Evolutionary conservation across 2,888 invertebrate species (phyloP).

Genomic region (Acleris sparsana): DNA sequence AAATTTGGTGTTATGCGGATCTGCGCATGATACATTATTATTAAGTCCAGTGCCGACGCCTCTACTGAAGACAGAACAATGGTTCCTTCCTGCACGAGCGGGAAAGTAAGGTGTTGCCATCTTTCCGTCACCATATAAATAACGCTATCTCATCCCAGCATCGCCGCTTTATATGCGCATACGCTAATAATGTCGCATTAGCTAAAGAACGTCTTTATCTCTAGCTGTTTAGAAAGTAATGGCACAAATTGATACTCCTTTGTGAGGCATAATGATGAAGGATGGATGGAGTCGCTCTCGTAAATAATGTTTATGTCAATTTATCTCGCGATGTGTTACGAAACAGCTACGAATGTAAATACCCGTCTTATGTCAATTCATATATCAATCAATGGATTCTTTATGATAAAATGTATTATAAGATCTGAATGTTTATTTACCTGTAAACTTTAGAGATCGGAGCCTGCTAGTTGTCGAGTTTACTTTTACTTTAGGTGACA

Average conservation of each 20-base stretch:
- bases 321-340: slow-evolving; percentile 27
- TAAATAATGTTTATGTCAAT: slow-evolving; percentile 34
- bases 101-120: slow-evolving; percentile 51
- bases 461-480: background rate
- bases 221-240: slow-evolving; percentile 50
- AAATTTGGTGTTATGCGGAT: slow-evolving; percentile 52
- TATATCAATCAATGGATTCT: slow-evolving; percentile 5
- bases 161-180: slow-evolving; percentile 58
- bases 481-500: slow-evolving; percentile 14
- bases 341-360: slow-evolving; percentile 29
- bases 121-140: slow-evolving; percentile 61
- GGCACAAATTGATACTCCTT: slow-evolving; percentile 38
- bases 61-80: slow-evolving; percentile 60
- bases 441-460: background rate
- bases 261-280: slow-evolving; percentile 32
- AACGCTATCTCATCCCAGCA: slow-evolving; percentile 54
- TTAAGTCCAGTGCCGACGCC: slow-evolving; percentile 52
- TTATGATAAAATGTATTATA: no score
- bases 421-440: slow-evolving; percentile 1
- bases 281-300: slow-evolving; percentile 34
- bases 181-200: slow-evolving; percentile 54
- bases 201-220: slow-evolving; percentile 49
- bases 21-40: slow-evolving; percentile 47
- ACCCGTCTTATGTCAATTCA: slow-evolving; percentile 26
- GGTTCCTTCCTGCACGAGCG: slow-evolving; percentile 52